A percentile compares a stretch with the other conserved stretches of the same genome.
Evolutionary conservation across 2,797 vertebrate species (phyloP).

Genomic region (Myotis pilosus): DNA sequence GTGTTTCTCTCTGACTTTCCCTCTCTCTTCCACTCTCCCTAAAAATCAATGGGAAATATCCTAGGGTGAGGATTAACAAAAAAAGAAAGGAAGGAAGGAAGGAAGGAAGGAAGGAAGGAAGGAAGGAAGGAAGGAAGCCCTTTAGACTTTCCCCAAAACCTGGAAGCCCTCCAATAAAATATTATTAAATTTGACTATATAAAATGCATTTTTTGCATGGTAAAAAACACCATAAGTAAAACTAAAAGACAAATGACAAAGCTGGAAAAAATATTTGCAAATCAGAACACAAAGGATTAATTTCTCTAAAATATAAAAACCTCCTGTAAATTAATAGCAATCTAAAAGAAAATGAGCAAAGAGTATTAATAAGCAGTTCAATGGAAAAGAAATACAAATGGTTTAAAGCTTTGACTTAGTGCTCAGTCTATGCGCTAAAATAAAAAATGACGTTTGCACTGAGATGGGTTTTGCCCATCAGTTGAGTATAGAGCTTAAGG

Average conservation of each 20-base stretch:
- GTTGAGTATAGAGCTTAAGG: neutral
- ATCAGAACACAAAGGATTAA: neutral
- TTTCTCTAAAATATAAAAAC: conserved; percentile 8
- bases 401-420: neutral
- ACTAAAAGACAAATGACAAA: neutral
- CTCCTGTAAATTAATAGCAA: neutral
- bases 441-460: neutral
- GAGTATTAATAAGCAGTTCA: neutral
- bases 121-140: too few relatives aligned
- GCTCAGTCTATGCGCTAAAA: neutral
- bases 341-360: neutral
- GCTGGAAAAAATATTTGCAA: neutral
- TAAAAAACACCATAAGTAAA: neutral
- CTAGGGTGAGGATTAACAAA: too few relatives aligned
- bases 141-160: neutral
- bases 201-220: neutral
- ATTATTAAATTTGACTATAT: neutral
- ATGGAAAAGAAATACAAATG: neutral
- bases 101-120: neutral
- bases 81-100: too few relatives aligned
- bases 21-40: too few relatives aligned
- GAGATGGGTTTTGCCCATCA: neutral
- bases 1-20: too few relatives aligned
- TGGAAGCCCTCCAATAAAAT: neutral
- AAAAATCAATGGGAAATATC: too few relatives aligned